Evolutionary conservation across 2,888 invertebrate genomes (phyloP).

Genomic region (Lamellibrachia satsuma): DNA sequence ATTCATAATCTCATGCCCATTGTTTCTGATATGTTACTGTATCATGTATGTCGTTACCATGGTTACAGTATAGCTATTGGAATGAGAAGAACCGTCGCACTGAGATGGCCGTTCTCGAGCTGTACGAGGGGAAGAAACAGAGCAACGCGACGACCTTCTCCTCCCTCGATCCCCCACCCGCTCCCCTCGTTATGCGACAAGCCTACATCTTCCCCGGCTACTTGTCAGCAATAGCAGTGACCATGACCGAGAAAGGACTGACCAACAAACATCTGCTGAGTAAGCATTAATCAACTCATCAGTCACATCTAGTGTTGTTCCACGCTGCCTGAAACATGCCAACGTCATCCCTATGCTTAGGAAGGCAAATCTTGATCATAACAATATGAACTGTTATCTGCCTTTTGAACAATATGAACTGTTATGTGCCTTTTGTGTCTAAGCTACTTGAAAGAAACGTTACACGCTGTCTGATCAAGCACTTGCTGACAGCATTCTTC

Average conservation of each 20-base stretch:
- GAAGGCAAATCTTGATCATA: too few species aligned
- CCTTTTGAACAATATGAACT: too few species aligned
- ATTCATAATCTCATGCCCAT: background rate
- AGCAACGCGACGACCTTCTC: slow-evolving; percentile 60
- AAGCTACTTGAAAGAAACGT: too few species aligned
- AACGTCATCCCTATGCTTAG: background rate
- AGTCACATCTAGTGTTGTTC: too few species aligned
- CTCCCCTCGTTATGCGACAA: slow-evolving; percentile 76
- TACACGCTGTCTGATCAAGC: too few species aligned
- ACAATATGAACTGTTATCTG: too few species aligned
- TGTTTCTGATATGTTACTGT: background rate
- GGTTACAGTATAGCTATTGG: slow-evolving; percentile 77
- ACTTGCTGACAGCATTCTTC: too few species aligned
- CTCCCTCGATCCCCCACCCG: slow-evolving; percentile 76
- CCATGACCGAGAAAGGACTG: slow-evolving; percentile 91
- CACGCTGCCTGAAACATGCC: too few species aligned
- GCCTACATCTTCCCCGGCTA: slow-evolving; percentile 86
- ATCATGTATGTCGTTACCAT: background rate
- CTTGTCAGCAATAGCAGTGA: slow-evolving; percentile 83
- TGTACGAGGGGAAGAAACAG: slow-evolving; percentile 91
- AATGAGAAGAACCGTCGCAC: slow-evolving; percentile 92
- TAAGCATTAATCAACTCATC: slow-evolving; percentile 64
- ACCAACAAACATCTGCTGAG: slow-evolving; percentile 85
- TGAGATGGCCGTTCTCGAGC: slow-evolving; percentile 91
- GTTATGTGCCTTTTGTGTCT: too few species aligned